phyloP scores from a whole-genome alignment of 2,113 vertebrate species.

The Dicaeum eximium region DNA sequence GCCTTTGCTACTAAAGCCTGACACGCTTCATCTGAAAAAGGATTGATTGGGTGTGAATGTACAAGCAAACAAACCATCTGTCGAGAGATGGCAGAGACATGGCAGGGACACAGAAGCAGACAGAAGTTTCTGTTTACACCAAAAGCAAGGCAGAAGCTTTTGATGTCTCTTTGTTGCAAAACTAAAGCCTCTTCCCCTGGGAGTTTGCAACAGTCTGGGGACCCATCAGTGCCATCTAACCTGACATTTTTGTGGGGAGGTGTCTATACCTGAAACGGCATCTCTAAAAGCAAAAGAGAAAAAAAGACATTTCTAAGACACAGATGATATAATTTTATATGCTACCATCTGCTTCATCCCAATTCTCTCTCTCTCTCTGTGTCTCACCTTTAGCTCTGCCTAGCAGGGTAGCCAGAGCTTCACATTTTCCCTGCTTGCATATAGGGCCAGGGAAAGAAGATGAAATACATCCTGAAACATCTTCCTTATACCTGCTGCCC shows the following conservation, averaged over 20 bases:
- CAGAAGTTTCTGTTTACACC: background rate
- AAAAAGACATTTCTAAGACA: background rate
- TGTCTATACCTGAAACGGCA: background rate
- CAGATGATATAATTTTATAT: background rate
- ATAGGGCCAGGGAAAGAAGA: background rate
- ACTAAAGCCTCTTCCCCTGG: background rate
- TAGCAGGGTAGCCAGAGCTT: background rate
- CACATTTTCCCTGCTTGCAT: background rate
- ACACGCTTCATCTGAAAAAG: background rate
- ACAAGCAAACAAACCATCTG: background rate
- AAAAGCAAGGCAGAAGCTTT: background rate
- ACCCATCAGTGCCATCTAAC: background rate
- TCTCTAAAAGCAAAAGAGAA: background rate
- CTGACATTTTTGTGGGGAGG: background rate
- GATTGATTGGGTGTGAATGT: background rate
- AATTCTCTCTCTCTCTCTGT: background rate
- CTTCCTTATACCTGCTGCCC: background rate
- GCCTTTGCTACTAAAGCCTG: background rate
- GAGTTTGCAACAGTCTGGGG: fast-evolving
- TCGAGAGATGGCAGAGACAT: background rate
- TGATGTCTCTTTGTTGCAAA: background rate
- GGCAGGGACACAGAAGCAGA: background rate
- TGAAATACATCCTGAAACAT: background rate
- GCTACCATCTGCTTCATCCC: background rate
- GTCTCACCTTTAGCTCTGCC: background rate